phyloP scores from a whole-genome alignment of 2,888 invertebrate genomes.

The Yponomeuta sedellus region DNA sequence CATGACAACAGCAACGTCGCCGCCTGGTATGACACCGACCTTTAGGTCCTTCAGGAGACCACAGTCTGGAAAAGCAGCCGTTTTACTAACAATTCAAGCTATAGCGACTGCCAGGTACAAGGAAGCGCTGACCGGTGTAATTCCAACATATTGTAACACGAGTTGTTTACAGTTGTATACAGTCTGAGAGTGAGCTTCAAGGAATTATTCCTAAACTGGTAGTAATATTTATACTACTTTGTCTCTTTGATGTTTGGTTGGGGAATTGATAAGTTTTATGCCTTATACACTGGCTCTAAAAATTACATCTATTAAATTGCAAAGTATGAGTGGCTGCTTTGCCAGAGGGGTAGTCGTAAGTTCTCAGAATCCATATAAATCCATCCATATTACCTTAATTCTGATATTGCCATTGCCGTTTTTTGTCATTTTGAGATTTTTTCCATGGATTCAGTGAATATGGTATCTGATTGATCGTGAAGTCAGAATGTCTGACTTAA shows the following conservation, averaged over 20 bases:
- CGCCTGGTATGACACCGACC: conserved; percentile 98
- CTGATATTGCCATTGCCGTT: background rate
- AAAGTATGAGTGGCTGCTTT: no score
- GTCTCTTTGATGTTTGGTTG: no score
- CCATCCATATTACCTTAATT: background rate
- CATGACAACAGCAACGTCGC: conserved; percentile 94
- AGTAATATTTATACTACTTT: no score
- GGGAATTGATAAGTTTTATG: no score
- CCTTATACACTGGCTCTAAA: no score
- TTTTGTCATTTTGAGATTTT: background rate
- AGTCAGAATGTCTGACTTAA: background rate
- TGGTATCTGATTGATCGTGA: background rate
- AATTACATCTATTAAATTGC: no score
- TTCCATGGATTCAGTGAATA: background rate
- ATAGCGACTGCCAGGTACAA: background rate
- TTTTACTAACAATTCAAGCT: background rate
- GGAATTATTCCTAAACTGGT: no score
- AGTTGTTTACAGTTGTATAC: no score
- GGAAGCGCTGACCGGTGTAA: no score
- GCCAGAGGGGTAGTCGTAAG: background rate
- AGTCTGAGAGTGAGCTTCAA: no score
- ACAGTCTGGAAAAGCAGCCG: background rate
- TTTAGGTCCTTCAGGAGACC: conserved; percentile 68
- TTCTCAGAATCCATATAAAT: background rate
- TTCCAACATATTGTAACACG: no score